Conservation (phyloP, 2,797 vertebrate species). For the Pipistrellus pygmaeus region DNA sequence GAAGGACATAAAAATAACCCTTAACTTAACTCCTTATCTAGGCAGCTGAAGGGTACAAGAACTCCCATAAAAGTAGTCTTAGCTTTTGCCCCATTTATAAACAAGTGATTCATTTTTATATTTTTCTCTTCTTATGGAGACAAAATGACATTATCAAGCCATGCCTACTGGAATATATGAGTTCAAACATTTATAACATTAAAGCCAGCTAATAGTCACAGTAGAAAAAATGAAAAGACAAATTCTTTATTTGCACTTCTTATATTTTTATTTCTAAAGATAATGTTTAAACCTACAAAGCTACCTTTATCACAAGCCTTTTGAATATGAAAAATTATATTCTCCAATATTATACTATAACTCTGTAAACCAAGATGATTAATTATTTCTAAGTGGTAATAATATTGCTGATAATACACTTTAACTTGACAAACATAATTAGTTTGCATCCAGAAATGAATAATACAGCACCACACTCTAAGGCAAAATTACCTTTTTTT, state of each 20-base stretch:
- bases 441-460: slow-evolving; percentile 1
- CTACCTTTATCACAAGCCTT: neutral
- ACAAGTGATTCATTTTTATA: neutral
- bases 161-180: neutral
- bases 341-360: neutral
- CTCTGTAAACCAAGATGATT: neutral
- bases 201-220: neutral
- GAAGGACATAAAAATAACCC: neutral
- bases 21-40: slow-evolving; percentile 12
- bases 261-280: slow-evolving; percentile 42
- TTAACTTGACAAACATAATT: slow-evolving; percentile 64
- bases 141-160: neutral
- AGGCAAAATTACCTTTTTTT: slow-evolving; percentile 32
- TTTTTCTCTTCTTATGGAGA: neutral
- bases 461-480: neutral
- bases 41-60: neutral
- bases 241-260: slow-evolving; percentile 9
- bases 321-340: slow-evolving; percentile 9
- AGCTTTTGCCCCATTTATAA: neutral
- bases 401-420: slow-evolving; percentile 4
- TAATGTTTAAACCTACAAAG: neutral
- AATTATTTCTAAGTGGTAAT: slow-evolving; percentile 43
- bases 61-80: neutral
- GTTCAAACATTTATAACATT: neutral
- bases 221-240: slow-evolving; percentile 36